A percentile compares a stretch with the other conserved stretches of the same genome.
Conservation (phyloP, 2,113 vertebrate genomes). For the Pelecanoides urinatrix region DNA sequence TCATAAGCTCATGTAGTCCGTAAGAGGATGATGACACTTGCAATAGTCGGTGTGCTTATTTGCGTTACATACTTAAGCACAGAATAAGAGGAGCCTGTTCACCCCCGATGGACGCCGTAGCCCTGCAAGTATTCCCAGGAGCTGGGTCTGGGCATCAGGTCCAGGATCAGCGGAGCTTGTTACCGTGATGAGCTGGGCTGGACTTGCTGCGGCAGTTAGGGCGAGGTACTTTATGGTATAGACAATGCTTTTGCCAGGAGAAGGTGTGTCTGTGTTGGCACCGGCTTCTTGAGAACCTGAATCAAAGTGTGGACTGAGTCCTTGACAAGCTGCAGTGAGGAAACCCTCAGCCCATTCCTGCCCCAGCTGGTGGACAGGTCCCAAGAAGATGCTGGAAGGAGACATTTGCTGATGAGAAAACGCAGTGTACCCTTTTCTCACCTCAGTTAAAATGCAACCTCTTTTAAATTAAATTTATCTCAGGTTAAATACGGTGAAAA, state of each 20-base stretch:
- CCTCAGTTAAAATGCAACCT: background rate
- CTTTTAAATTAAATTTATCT: background rate
- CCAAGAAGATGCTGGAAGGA: background rate
- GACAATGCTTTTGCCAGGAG: background rate
- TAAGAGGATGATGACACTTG: background rate
- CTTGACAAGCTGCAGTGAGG: background rate
- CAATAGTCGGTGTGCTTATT: background rate
- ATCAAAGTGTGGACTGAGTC: background rate
- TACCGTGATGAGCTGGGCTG: background rate
- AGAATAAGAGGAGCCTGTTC: background rate
- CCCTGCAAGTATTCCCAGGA: background rate
- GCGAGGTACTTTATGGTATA: background rate
- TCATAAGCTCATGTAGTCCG: accelerated
- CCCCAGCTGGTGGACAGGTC: background rate
- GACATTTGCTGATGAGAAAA: background rate
- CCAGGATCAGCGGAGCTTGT: background rate
- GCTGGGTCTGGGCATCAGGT: background rate
- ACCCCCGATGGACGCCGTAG: accelerated
- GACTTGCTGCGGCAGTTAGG: background rate
- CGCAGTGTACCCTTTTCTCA: background rate
- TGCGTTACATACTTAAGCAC: background rate
- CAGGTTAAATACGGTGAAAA: background rate
- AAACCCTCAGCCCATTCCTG: background rate
- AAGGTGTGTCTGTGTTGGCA: background rate
- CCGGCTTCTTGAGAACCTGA: background rate